Percentiles rank a stretch among this genome's conserved stretches.
Conservation (phyloP, 2,888 invertebrate species). For the Pyralis farinalis region DNA sequence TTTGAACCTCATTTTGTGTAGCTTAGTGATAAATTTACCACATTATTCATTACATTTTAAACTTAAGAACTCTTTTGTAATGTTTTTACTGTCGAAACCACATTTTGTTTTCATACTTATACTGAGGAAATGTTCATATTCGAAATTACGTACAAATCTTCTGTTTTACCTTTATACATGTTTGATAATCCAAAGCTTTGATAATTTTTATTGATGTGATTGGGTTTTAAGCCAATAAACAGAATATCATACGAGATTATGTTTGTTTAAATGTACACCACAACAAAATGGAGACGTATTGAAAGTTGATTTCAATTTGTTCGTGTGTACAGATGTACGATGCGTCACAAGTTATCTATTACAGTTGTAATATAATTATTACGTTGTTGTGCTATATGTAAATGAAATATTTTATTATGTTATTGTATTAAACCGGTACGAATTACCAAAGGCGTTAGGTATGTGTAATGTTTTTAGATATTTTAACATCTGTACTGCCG, state of each 20-base stretch:
- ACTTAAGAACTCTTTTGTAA: constrained; percentile 3
- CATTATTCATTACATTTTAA: constrained; percentile 3
- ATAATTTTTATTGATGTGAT: too few relatives aligned
- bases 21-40: constrained; percentile 28
- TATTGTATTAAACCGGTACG: constrained; percentile 70
- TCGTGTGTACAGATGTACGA: neutral
- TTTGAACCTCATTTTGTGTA: constrained; percentile 62
- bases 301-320: too few relatives aligned
- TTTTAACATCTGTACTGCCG: constrained; percentile 46
- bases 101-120: neutral
- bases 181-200: neutral
- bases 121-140: neutral
- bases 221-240: too few relatives aligned
- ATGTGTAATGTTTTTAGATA: constrained; percentile 66
- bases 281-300: too few relatives aligned
- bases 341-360: constrained; percentile 44
- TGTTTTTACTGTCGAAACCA: constrained; percentile 3
- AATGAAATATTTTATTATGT: constrained; percentile 52
- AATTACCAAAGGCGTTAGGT: constrained; percentile 77
- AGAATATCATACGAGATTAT: too few relatives aligned
- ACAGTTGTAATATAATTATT: constrained; percentile 40
- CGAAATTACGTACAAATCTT: neutral
- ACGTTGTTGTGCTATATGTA: constrained; percentile 52
- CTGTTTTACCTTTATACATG: neutral
- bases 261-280: too few relatives aligned